These are phyloP conservation scores for Cheilosia vernalis DNA, from an alignment of 2,888 invertebrate genomes.

Conservation along the genomic window DNA sequence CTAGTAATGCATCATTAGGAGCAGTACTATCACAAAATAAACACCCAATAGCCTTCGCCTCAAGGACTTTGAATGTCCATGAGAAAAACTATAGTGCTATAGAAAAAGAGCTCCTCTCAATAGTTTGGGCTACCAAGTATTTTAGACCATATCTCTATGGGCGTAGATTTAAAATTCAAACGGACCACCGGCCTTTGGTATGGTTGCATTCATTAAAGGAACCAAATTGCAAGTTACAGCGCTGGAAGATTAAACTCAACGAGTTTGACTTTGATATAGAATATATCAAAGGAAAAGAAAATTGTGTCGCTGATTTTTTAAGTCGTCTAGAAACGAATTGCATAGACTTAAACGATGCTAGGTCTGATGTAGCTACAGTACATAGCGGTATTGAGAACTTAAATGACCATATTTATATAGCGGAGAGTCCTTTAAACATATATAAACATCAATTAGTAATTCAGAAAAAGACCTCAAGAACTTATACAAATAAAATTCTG, in stretches of 20 bases:
- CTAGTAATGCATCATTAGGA: conserved; percentile 33
- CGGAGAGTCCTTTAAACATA: conserved; percentile 33
- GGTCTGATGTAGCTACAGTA: conserved; percentile 19
- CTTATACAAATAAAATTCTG: conserved; percentile 19
- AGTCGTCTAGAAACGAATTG: no score
- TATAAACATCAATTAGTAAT: conserved; percentile 15
- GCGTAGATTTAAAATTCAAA: conserved; percentile 8
- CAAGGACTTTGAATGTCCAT: conserved; percentile 29
- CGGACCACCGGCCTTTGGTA: conserved; percentile 18
- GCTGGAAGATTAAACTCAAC: conserved; percentile 37
- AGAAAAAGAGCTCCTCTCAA: neutral
- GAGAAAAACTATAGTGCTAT: conserved; percentile 26
- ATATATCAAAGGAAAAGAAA: conserved; percentile 8
- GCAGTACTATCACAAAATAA: conserved; percentile 1
- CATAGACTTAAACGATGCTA: conserved; percentile 1
- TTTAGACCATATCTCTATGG: neutral
- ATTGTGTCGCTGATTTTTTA: neutral
- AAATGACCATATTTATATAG: conserved; percentile 44
- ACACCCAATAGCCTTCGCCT: no score
- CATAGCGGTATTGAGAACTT: conserved; percentile 41
- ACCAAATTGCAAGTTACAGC: conserved; percentile 49
- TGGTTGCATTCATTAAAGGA: conserved; percentile 1
- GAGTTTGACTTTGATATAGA: conserved; percentile 9
- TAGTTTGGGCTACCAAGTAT: neutral
- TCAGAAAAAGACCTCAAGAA: neutral